These are phyloP conservation scores for Catamblyrhynchus diadema DNA, from an alignment of 2,797 vertebrate genomes.

Conservation along the genomic window DNA sequence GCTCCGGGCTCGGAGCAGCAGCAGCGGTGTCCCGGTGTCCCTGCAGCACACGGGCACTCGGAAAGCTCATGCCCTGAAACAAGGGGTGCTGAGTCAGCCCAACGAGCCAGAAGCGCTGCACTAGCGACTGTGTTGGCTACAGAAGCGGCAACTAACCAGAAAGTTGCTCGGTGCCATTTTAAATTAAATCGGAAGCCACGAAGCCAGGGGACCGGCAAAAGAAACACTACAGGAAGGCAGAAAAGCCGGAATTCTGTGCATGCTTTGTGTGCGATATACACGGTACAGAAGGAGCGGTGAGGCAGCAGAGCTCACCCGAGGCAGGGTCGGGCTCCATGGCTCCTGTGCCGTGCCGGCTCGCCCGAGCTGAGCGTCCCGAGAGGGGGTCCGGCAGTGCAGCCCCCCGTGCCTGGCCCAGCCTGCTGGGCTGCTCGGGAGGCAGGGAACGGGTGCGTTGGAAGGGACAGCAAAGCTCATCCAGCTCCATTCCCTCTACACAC, in stretches of 20 bases:
- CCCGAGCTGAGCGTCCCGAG: fast-evolving
- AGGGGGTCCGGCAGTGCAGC: fast-evolving
- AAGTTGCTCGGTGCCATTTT: not conserved
- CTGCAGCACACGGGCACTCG: not conserved
- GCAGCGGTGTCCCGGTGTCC: not conserved
- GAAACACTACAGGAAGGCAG: too few species aligned
- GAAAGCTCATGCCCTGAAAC: not conserved
- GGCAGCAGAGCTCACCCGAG: fast-evolving
- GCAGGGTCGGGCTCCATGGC: not conserved
- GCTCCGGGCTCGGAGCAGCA: not conserved
- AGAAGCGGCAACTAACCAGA: not conserved
- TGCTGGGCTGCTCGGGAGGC: not conserved
- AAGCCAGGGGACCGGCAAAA: not conserved
- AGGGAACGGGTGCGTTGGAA: fast-evolving
- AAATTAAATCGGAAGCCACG: not conserved
- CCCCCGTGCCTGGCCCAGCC: not conserved
- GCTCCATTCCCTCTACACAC: too few species aligned
- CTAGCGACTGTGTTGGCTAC: not conserved
- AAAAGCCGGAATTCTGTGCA: fast-evolving
- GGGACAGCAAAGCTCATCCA: too few species aligned
- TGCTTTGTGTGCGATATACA: fast-evolving
- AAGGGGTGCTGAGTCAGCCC: not conserved
- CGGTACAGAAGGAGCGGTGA: fast-evolving
- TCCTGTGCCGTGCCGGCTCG: fast-evolving
- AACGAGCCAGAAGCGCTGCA: not conserved